Evolutionary conservation across 2,888 invertebrate species (phyloP).

Genomic region (Chrysopilus asiliformis): DNA sequence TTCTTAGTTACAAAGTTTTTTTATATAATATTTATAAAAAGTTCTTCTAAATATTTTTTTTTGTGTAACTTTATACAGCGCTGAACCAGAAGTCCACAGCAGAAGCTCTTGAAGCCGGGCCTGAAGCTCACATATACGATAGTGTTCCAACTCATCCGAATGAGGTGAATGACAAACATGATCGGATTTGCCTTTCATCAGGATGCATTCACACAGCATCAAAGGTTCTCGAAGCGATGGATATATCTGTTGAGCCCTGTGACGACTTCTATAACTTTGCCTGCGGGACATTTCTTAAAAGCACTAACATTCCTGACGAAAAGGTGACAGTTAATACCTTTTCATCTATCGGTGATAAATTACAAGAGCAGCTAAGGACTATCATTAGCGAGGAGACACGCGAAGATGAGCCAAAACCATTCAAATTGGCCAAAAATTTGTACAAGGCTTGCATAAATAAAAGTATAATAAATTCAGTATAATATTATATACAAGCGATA

Average conservation of each 20-base stretch:
- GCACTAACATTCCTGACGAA: conserved; percentile 59
- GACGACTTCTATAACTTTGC: conserved; percentile 67
- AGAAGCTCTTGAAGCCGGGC: conserved; percentile 20
- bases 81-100: conserved; percentile 25
- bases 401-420: conserved; percentile 30
- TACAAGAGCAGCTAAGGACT: conserved; percentile 35
- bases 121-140: conserved; percentile 13
- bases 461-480: conserved; percentile 19
- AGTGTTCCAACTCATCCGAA: conserved; percentile 15
- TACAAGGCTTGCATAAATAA: conserved; percentile 38
- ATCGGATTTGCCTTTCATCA: conserved; percentile 50
- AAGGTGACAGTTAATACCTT: conserved; percentile 35
- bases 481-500: neutral
- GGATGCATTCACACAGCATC: conserved; percentile 70
- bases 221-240: conserved; percentile 51
- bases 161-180: conserved; percentile 20
- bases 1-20: conserved; percentile 17
- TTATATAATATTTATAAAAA: no score
- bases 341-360: conserved; percentile 34
- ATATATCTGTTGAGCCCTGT: conserved; percentile 52
- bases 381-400: conserved; percentile 31
- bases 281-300: conserved; percentile 56
- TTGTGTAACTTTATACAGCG: conserved; percentile 7
- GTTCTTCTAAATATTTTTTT: neutral
- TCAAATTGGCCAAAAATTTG: conserved; percentile 34